A percentile compares a stretch with the other conserved stretches of the same genome.
phyloP scores from a whole-genome alignment of 2,888 invertebrate species.

The Lycocerus yunnanus region DNA sequence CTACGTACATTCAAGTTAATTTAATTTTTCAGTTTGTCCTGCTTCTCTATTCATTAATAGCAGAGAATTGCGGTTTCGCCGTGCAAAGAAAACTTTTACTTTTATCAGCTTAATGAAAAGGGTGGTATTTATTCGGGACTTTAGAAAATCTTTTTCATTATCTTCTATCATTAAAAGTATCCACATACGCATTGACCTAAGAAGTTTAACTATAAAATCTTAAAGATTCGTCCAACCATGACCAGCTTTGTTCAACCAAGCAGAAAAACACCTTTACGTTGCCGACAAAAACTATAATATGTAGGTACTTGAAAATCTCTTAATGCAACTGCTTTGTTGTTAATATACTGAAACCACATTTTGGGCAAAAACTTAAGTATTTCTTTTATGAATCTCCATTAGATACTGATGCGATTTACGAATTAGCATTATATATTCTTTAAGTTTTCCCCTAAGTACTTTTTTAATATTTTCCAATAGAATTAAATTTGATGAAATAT shows the following conservation, averaged over 20 bases:
- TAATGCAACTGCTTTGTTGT: constrained; percentile 27
- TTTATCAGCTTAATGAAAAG: neutral
- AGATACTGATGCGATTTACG: constrained; percentile 17
- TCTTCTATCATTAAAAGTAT: neutral
- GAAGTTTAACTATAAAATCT: constrained; percentile 17
- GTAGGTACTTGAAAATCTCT: constrained; percentile 16
- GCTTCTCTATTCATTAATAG: no score
- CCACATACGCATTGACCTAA: constrained; percentile 9
- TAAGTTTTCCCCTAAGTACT: neutral
- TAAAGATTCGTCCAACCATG: constrained; percentile 11
- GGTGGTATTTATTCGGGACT: neutral
- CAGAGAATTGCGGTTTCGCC: no score
- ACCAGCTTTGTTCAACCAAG: constrained; percentile 23
- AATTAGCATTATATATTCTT: constrained; percentile 9
- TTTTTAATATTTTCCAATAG: neutral
- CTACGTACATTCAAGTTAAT: neutral
- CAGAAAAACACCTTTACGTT: constrained; percentile 28
- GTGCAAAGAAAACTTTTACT: neutral
- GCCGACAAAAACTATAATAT: constrained; percentile 25
- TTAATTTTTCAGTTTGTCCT: neutral
- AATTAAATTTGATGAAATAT: neutral
- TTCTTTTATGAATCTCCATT: constrained; percentile 20
- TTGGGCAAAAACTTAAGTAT: constrained; percentile 14
- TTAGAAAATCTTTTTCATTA: neutral
- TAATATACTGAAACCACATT: constrained; percentile 23